Base-by-base conservation (phyloP, 1,140 invertebrate species). In the Heliconius melpomene region DNA sequence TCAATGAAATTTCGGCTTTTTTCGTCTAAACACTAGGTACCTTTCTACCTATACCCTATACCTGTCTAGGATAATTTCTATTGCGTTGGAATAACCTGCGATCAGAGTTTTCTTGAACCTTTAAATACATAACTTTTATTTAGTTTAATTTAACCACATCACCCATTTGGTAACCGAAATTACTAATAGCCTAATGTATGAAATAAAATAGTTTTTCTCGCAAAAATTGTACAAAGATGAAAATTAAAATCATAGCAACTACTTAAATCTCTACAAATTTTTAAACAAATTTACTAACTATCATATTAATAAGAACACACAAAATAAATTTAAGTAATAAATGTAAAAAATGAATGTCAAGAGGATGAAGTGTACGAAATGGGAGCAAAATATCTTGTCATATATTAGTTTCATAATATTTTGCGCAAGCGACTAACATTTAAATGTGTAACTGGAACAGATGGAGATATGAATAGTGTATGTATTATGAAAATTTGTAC, bases 361-460 rank as follows among this genome's bases (percentile, higher is more conserved):
- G 23, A 26, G 60, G 60, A 66, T 26, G 6, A 66, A 29, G 26
- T 23, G 23, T 16, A 66, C 13, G 60, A 66, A 66, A 66, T 66
- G 60, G n/a, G 60, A 26, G 29, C 60, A 29, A 13, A 66, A 66
- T 66, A 66, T 66, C 57, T 29, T 29, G 60, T 66, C 60, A 11
- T 66, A 66, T 71, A 77, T 75, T 66, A 50, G 60, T 77, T 77
- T 70, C 75, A 77, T 66, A 77, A 77, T 77, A 77, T 77, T 77
- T 77, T 70, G 75, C 75, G 75, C 75, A 71, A 70, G 60, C 75
- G 60, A 5, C 36, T 29, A 46, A 60, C 60, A 70, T 77, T 77
- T 77, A 77, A 77, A 77, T 77, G 38, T 77, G 75, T 60, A 77
- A 70, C 60, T 77, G 75, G 75, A 71, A 77, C 75, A 57, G 75